Evolutionary conservation across 2,888 invertebrate genomes (phyloP), one percentile per base, ranked within the genome.

Genomic region (Scaptomyza polygonia): DNA sequence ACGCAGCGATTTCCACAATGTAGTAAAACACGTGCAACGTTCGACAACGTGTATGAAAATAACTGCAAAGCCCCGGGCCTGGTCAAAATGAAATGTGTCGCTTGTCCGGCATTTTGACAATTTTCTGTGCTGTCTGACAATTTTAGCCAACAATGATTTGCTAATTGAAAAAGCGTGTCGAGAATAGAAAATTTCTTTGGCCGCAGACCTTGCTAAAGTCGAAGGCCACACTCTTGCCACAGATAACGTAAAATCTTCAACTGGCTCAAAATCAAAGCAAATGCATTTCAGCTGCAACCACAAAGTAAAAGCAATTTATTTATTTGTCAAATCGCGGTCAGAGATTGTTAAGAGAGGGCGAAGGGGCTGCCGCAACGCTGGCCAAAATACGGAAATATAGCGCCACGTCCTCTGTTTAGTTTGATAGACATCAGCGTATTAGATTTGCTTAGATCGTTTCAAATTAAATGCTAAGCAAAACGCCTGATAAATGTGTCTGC

Each of bases 31-130:
- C 83, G 80, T 80, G 83, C 62, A 67, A 9, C 40, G 39, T 30
- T 16, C 4, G n/a, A 14, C 49, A 54, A 36, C 8, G 3, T n/a
- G 56, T 29, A 53, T 52, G 40, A 0, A 21, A 36, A 59, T 27
- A 51, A 32, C 9, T 36, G 25, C 42, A 54, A 36, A 40, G 51
- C 29, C 42, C 25, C 36, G 18, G n/a, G n/a, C 14, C 40, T 29
- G n/a, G 18, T 14, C 65, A 58, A 71, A 74, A 79, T 79, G 72
- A 67, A 75, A 64, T 62, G 43, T 82, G 79, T 84, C 81, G 75
- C 58, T 71, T 82, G 81, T 84, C 82, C 77, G 76, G 32, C 73
- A 61, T 65, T 69, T 77, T 52, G 66, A 81, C 81, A 74, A 43
- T 2, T 39, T 3, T 8, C n/a, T 53, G 42, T 45, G 47, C 7